Percentiles rank a stretch among this genome's conserved stretches.
Conservation (phyloP, 1,140 invertebrate species). For the Leptinotarsa lineolata region DNA sequence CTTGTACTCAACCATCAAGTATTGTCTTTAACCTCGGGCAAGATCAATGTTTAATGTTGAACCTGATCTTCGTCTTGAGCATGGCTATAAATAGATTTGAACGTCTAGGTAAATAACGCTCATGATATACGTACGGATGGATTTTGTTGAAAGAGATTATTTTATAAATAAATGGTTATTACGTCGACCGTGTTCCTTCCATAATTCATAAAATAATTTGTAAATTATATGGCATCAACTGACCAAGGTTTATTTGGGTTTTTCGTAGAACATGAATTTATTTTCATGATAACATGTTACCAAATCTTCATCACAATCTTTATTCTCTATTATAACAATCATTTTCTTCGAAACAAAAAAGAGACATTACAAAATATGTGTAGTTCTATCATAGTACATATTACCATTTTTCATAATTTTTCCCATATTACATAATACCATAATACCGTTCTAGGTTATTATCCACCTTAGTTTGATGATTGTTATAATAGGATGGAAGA, state of each 20-base stretch:
- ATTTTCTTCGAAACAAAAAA: no score
- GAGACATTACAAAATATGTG: no score
- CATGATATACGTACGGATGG: neutral
- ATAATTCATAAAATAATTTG: neutral
- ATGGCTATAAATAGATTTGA: conserved; percentile 3
- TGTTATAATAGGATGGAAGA: no score
- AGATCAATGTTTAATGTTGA: conserved; percentile 6
- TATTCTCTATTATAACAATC: no score
- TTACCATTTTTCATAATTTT: no score
- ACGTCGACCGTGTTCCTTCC: neutral
- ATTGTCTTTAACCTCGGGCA: conserved; percentile 13
- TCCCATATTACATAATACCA: no score
- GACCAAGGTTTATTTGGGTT: neutral
- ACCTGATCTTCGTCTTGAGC: neutral
- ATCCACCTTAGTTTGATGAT: no score
- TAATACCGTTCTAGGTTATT: no score
- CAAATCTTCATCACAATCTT: no score
- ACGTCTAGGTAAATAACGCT: neutral
- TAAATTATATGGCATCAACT: neutral
- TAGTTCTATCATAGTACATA: no score
- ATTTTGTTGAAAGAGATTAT: neutral
- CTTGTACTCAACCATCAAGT: conserved; percentile 19
- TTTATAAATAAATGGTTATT: conserved; percentile 7
- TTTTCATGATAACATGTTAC: neutral
- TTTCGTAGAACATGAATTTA: neutral